A percentile compares a stretch with the other conserved stretches of the same genome.
Conservation (phyloP, 2,113 vertebrate genomes). For the Bettongia penicillata region DNA sequence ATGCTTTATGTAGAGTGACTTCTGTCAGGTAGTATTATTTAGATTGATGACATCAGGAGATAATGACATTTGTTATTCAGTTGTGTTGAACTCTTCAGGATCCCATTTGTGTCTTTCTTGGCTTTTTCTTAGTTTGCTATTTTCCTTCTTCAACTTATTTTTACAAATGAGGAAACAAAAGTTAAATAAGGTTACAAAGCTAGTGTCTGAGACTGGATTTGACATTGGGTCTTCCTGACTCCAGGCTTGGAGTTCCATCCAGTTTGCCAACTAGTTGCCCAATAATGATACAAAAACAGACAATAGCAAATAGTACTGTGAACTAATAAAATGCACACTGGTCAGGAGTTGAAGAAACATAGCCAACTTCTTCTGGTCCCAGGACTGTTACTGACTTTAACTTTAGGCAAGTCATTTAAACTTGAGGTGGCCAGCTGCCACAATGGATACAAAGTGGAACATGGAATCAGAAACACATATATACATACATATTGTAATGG, state of each 20-base stretch:
- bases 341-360: background rate
- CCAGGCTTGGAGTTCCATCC: background rate
- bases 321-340: background rate
- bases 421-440: background rate
- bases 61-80: background rate
- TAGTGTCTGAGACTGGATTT: background rate
- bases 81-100: background rate
- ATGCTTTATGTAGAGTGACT: constrained; percentile 23
- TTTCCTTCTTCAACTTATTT: background rate
- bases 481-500: no score
- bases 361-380: background rate
- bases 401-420: constrained; percentile 36
- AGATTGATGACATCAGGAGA: constrained; percentile 18
- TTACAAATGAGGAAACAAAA: background rate
- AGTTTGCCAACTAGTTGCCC: no score
- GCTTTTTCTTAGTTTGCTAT: background rate
- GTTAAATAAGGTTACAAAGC: background rate
- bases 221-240: background rate
- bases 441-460: background rate
- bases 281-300: background rate
- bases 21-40: constrained; percentile 47
- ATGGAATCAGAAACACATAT: background rate
- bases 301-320: constrained; percentile 27
- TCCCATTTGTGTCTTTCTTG: background rate
- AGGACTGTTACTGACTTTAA: constrained; percentile 32